Evolutionary conservation across 2,888 invertebrate genomes (phyloP).

Genomic region (Diaperis boleti): DNA sequence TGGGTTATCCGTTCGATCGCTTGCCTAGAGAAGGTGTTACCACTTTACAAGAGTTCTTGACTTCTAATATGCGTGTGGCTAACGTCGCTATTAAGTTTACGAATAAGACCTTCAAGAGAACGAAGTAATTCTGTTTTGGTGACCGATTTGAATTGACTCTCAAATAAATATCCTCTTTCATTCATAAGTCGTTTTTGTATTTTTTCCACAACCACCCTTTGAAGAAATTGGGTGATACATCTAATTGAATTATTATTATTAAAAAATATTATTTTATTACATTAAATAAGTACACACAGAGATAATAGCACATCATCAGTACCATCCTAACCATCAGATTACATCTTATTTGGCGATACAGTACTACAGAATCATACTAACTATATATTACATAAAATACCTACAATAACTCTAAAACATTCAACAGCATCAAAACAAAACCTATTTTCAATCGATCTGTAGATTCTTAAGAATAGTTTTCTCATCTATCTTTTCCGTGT

Average conservation of each 20-base stretch:
- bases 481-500: conserved; percentile 55
- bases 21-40: conserved; percentile 70
- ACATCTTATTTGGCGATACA: not conserved
- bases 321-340: not conserved
- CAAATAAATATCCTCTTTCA: not conserved
- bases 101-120: conserved; percentile 67
- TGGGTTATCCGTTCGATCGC: conserved; percentile 90
- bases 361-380: not conserved
- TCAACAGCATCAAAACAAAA: not conserved
- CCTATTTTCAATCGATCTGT: conserved; percentile 58
- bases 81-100: no score
- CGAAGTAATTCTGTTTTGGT: not conserved
- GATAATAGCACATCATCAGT: not conserved
- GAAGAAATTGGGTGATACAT: no score
- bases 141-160: not conserved
- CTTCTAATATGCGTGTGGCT: conserved; percentile 78
- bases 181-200: not conserved
- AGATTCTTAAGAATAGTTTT: conserved; percentile 60
- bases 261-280: not conserved
- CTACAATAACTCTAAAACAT: not conserved
- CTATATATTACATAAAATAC: not conserved
- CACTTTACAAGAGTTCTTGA: conserved; percentile 76
- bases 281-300: not conserved
- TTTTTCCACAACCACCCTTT: not conserved
- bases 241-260: no score